Percentiles rank a stretch among this genome's conserved stretches.
These are phyloP conservation scores for Diprion similis DNA, from an alignment of 1,140 invertebrate species.

Conservation along the genomic window DNA sequence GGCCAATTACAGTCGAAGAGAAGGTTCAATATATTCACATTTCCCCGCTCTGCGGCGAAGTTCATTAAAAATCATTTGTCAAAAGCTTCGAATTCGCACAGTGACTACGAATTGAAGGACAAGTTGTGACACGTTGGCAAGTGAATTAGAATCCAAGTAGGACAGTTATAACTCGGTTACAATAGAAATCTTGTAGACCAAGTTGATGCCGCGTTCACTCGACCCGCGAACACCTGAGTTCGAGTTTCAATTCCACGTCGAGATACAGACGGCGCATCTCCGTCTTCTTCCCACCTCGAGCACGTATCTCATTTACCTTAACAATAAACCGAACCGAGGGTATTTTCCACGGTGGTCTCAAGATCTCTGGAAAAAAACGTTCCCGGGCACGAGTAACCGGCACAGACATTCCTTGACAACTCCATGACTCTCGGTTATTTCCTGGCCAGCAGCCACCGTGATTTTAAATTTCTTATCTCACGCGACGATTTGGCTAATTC, in stretches of 20 bases:
- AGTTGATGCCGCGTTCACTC: not conserved
- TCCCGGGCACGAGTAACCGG: too few species aligned
- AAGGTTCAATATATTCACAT: too few species aligned
- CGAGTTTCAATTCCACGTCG: not conserved
- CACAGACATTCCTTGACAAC: too few species aligned
- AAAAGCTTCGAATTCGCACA: too few species aligned
- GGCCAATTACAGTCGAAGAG: too few species aligned
- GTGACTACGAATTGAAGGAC: not conserved
- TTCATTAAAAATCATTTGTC: too few species aligned
- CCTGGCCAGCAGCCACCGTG: too few species aligned
- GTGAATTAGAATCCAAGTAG: not conserved
- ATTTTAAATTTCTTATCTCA: too few species aligned
- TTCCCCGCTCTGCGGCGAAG: too few species aligned
- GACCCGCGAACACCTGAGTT: not conserved
- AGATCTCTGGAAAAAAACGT: not conserved
- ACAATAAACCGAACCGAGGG: not conserved
- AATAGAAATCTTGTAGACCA: not conserved
- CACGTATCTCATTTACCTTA: not conserved
- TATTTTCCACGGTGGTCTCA: not conserved
- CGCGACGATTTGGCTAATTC: too few species aligned
- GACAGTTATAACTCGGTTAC: not conserved
- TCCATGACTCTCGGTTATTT: too few species aligned
- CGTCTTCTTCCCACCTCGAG: not conserved
- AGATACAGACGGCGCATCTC: not conserved
- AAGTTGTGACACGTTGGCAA: slow-evolving; percentile 2